Conservation (phyloP, 1,140 invertebrate species). For the Battus philenor region DNA sequence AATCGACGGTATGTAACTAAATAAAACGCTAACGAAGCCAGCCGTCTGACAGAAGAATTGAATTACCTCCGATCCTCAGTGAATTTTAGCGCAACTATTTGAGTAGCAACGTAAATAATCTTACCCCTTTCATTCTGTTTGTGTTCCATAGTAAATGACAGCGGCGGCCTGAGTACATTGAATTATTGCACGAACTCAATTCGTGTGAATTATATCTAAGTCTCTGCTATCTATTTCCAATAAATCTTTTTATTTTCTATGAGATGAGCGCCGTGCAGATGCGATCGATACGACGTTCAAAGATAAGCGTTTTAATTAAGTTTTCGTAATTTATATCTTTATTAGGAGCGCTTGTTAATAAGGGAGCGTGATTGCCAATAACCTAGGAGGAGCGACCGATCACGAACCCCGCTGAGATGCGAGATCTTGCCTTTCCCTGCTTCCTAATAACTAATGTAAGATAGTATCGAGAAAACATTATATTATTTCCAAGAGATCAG, state of each 20-base stretch:
- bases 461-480: too few relatives aligned
- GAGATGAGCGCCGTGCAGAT: conserved; percentile 22
- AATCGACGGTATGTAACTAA: too few relatives aligned
- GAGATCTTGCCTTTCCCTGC: too few relatives aligned
- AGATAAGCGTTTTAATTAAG: conserved; percentile 69
- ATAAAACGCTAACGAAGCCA: too few relatives aligned
- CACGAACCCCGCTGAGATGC: conserved; percentile 33
- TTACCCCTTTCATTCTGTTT: background rate
- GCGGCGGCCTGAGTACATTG: conserved; percentile 2
- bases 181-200: background rate
- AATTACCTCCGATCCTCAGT: conserved; percentile 15
- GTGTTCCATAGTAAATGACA: background rate
- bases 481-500: too few relatives aligned
- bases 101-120: conserved; percentile 4
- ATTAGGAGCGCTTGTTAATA: conserved; percentile 53
- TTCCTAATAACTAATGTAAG: too few relatives aligned
- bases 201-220: conserved; percentile 19
- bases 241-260: conserved; percentile 54
- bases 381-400: conserved; percentile 29
- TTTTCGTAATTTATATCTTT: conserved; percentile 71
- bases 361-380: conserved; percentile 50
- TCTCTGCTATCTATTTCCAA: conserved; percentile 48
- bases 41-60: too few relatives aligned
- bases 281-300: conserved; percentile 17
- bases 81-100: too few relatives aligned